phyloP scores from a whole-genome alignment of 2,113 vertebrate genomes.

The Pogona vitticeps region DNA sequence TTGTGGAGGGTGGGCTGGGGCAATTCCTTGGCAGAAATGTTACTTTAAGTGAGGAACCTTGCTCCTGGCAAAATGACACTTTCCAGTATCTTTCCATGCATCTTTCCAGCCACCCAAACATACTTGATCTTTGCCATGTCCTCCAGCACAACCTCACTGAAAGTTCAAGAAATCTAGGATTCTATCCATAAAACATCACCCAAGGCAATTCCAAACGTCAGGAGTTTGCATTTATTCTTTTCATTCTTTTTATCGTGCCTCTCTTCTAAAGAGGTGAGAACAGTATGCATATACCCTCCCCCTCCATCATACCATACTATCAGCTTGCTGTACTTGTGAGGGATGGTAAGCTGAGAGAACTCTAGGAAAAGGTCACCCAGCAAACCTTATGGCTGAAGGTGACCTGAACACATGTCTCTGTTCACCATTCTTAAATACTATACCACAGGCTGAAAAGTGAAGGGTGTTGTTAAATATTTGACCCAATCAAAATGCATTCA shows the following conservation, averaged over 20 bases:
- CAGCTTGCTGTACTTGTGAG: no score
- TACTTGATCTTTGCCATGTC: no score
- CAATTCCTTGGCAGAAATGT: no score
- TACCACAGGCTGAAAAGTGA: not conserved
- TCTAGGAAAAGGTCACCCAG: no score
- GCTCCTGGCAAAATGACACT: no score
- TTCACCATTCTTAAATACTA: not conserved
- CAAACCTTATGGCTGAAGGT: not conserved
- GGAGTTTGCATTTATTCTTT: not conserved
- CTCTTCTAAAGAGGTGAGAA: not conserved
- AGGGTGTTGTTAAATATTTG: not conserved
- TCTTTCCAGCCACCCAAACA: no score
- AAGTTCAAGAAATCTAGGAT: not conserved
- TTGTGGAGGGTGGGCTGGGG: no score
- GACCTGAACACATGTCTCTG: not conserved
- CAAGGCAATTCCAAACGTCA: conserved; percentile 6
- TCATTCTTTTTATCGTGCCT: not conserved
- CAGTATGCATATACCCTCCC: not conserved
- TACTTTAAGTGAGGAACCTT: no score
- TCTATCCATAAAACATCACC: conserved; percentile 35
- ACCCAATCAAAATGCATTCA: not conserved
- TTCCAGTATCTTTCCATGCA: no score
- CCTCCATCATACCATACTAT: not conserved
- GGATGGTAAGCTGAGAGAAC: not conserved
- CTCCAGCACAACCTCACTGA: no score